Evolutionary conservation across 2,113 vertebrate genomes (phyloP), one percentile per base, ranked within the genome.

Genomic region (Aramus guarauna): DNA sequence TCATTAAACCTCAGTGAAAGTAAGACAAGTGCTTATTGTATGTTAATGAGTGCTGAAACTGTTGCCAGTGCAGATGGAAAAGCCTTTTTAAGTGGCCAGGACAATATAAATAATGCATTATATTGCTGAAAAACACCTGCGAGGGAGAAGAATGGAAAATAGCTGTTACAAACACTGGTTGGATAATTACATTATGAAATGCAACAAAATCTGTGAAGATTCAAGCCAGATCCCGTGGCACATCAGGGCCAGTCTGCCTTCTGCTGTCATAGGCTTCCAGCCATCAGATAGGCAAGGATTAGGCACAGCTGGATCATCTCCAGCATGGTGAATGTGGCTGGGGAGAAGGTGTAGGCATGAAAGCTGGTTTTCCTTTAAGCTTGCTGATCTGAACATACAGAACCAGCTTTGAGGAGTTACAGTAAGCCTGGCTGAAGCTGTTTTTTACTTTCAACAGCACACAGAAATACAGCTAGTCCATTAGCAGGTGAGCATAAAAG

Each of bases 91-190:
- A 86, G 83, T 82, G 58, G 71, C 82, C 85, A 91, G 52, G 58
- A 90, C 68, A 72, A 75, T 43, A 95, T 92, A 87, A 95, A 94
- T 92, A 88, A 92, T 94, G 55, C 41, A 93, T 89, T 88, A 41
- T 34, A 86, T 53, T 84, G 85, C 85, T 94, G 60, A 66, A 81
- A 95, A 92, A 71, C 82, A 92, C 86, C 92, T 85, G 88, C 55
- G 83, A 56, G 81, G 63, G 67, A 94, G 63, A 85, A 77, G 72
- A 83, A 71, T 37, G 58, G 69, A 83, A 66, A 85, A 48, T 3
- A 50, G 36, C 68, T 90, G 53, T 93, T 85, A 56, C 32, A 71
- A 21, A 21, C 1, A 2, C 29, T 59, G 63, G 37, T 27, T 82
- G 83, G 74, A 48, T 85, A 63, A 90, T 60, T 73, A 55, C 63